Percentiles rank a stretch among this genome's conserved stretches.
phyloP scores from a whole-genome alignment of 2,888 invertebrate genomes.

The Stenurella melanura region DNA sequence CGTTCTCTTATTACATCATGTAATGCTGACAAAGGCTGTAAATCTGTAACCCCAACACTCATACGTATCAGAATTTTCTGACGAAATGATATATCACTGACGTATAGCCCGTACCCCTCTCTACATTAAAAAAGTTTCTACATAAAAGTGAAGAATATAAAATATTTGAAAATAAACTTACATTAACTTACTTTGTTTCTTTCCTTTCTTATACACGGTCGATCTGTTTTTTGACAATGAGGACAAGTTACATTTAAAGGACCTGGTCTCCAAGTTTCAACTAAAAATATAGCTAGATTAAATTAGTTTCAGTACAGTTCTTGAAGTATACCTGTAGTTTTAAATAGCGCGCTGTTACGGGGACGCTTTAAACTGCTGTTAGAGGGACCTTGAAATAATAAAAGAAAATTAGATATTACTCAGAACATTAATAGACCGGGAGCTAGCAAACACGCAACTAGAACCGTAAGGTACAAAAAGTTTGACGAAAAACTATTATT shows the following conservation, averaged over 20 bases:
- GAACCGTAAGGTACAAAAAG: too few relatives aligned
- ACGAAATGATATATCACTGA: too few relatives aligned
- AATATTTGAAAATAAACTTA: constrained; percentile 37
- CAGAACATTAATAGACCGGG: too few relatives aligned
- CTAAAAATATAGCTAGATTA: constrained; percentile 53
- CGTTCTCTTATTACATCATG: too few relatives aligned
- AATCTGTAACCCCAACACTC: too few relatives aligned
- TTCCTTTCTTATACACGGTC: constrained; percentile 68
- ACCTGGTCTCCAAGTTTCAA: constrained; percentile 69
- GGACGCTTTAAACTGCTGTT: neutral
- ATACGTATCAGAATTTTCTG: too few relatives aligned
- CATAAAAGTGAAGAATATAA: too few relatives aligned
- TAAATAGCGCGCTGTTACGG: constrained; percentile 41
- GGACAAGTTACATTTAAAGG: constrained; percentile 63
- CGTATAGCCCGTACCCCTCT: neutral
- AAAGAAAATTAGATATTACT: neutral
- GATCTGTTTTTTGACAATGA: constrained; percentile 62
- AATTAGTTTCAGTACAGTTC: neutral
- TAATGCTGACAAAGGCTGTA: too few relatives aligned
- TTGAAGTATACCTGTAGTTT: constrained; percentile 54
- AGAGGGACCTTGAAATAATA: constrained; percentile 13
- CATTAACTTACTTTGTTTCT: constrained; percentile 66
- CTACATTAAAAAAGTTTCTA: constrained; percentile 31
- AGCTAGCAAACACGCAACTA: too few relatives aligned
- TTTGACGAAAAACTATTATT: too few relatives aligned